These are phyloP conservation scores for Lasioglossum figueresi DNA, from an alignment of 2,888 invertebrate genomes.

Conservation along the genomic window DNA sequence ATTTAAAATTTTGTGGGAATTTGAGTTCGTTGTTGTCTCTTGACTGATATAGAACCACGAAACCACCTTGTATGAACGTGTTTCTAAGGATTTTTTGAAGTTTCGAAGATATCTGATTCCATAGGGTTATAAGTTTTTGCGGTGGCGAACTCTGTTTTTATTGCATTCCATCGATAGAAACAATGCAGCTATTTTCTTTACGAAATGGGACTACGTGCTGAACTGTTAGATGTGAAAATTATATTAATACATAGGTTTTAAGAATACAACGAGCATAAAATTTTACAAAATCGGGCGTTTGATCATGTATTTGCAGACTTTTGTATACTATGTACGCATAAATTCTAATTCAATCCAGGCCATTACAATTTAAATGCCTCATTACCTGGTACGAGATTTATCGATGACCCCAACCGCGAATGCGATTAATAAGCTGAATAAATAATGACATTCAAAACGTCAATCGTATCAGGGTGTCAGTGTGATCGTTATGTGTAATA, in stretches of 20 bases:
- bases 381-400: background rate
- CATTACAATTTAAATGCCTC: background rate
- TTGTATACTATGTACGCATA: background rate
- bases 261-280: background rate
- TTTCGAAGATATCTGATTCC: background rate
- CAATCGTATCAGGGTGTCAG: background rate
- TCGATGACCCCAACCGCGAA: background rate
- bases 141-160: background rate
- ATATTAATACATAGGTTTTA: background rate
- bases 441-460: background rate
- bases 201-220: background rate
- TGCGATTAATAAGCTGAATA: background rate
- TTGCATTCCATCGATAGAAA: background rate
- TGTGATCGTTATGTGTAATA: background rate
- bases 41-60: background rate
- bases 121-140: background rate
- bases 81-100: background rate
- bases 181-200: background rate
- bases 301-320: background rate
- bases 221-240: background rate
- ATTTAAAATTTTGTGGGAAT: background rate
- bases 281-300: background rate
- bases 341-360: background rate
- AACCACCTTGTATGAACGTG: background rate
- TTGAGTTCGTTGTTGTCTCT: background rate